Conservation (phyloP, 2,888 invertebrate genomes). For the Odontocolon sp. region DNA sequence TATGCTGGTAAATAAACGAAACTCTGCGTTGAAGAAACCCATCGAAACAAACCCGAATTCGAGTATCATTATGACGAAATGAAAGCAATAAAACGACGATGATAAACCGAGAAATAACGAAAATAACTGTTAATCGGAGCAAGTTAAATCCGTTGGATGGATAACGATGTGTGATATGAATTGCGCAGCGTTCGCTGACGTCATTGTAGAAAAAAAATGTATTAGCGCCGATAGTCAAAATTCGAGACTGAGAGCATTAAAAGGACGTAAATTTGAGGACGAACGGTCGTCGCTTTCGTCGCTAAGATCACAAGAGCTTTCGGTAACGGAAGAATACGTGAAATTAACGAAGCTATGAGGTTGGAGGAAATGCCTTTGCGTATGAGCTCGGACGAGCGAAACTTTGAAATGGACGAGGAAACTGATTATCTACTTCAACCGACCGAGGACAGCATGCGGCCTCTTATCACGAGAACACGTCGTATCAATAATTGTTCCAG, state of each 20-base stretch:
- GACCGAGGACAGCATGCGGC: slow-evolving; percentile 74
- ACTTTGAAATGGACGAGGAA: slow-evolving; percentile 80
- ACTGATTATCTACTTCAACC: slow-evolving; percentile 79
- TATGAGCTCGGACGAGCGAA: slow-evolving; percentile 77
- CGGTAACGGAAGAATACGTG: neutral
- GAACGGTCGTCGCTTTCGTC: neutral
- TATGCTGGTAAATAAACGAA: slow-evolving; percentile 14
- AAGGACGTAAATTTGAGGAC: neutral
- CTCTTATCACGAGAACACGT: slow-evolving; percentile 71
- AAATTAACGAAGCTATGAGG: slow-evolving; percentile 71
- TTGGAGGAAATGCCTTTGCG: slow-evolving; percentile 79
- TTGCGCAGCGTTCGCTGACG: slow-evolving; percentile 50
- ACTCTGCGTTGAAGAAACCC: neutral
- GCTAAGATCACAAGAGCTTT: neutral
- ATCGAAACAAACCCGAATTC: neutral
- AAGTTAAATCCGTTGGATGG: slow-evolving; percentile 12
- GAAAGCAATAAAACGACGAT: neutral
- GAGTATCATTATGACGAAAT: neutral
- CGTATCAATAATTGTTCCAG: slow-evolving; percentile 74
- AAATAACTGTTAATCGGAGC: neutral
- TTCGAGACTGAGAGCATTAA: slow-evolving; percentile 31
- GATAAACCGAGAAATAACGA: neutral
- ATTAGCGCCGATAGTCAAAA: slow-evolving; percentile 39
- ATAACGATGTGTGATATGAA: slow-evolving; percentile 48
- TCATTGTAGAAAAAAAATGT: slow-evolving; percentile 45